Conservation (phyloP, 2,797 vertebrate species). For the Sebastes melanostomus region DNA sequence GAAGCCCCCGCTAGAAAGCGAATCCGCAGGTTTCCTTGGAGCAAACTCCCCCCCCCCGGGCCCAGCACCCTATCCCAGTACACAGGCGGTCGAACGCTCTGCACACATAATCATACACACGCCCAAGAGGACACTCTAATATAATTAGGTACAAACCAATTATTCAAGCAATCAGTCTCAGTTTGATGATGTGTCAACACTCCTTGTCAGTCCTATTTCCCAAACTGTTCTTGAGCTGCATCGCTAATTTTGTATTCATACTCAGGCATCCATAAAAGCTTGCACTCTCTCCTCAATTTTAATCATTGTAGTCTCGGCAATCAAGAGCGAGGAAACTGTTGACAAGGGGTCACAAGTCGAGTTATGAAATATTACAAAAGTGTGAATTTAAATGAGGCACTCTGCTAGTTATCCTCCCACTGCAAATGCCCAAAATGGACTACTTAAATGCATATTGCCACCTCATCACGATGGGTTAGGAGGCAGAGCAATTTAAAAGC, state of each 20-base stretch:
- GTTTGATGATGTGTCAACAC: slow-evolving; percentile 80
- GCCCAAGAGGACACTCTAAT: slow-evolving; percentile 74
- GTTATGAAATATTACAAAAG: slow-evolving; percentile 65
- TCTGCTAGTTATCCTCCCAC: slow-evolving; percentile 57
- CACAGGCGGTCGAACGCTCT: slow-evolving; percentile 16
- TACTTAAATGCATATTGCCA: slow-evolving; percentile 46
- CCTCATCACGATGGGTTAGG: slow-evolving; percentile 29
- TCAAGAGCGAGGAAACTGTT: slow-evolving; percentile 53
- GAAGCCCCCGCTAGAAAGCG: slow-evolving; percentile 58
- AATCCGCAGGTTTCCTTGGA: slow-evolving; percentile 54
- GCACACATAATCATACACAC: slow-evolving; percentile 60
- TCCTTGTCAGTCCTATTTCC: slow-evolving; percentile 74
- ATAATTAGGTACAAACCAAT: slow-evolving; percentile 81
- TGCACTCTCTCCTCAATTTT: slow-evolving; percentile 56
- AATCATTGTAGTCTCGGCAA: slow-evolving; percentile 56
- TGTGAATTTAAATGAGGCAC: slow-evolving; percentile 61
- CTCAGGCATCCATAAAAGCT: slow-evolving; percentile 56
- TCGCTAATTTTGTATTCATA: slow-evolving; percentile 69
- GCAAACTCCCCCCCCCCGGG: neutral
- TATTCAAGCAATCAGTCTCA: slow-evolving; percentile 81
- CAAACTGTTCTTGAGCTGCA: slow-evolving; percentile 72
- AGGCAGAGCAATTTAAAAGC: slow-evolving; percentile 47
- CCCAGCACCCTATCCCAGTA: slow-evolving; percentile 18
- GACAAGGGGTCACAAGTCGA: slow-evolving; percentile 69
- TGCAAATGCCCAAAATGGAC: slow-evolving; percentile 53